Conservation (phyloP, 2,888 invertebrate genomes). For the Orthosia gothica region DNA sequence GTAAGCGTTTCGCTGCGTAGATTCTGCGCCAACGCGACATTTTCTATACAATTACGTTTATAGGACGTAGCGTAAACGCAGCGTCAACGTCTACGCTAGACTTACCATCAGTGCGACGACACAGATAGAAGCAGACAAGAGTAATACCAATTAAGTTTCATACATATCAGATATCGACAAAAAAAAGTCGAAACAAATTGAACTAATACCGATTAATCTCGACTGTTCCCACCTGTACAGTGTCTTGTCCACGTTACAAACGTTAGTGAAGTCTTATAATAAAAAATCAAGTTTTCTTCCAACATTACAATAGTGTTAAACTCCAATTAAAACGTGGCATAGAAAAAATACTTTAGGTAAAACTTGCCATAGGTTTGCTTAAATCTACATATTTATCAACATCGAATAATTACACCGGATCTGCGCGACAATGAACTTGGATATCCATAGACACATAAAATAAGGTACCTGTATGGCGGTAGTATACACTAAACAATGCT, state of each 20-base stretch:
- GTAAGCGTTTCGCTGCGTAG: neutral
- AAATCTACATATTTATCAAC: conserved; percentile 47
- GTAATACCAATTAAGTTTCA: neutral
- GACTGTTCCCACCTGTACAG: neutral
- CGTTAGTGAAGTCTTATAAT: conserved; percentile 2
- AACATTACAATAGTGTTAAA: conserved; percentile 25
- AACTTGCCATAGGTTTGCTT: conserved; percentile 38
- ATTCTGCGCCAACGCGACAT: neutral
- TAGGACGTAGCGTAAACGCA: neutral
- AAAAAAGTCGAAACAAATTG: neutral
- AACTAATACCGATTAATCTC: neutral
- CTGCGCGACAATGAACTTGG: conserved; percentile 32
- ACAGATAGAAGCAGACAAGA: neutral
- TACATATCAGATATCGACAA: neutral
- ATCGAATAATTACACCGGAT: conserved; percentile 42
- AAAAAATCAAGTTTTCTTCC: conserved; percentile 12
- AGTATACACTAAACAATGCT: conserved; percentile 3
- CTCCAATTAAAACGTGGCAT: conserved; percentile 26
- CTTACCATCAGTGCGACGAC: neutral
- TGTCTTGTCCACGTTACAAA: neutral
- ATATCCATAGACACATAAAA: conserved; percentile 1
- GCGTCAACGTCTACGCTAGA: neutral
- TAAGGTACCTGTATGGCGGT: conserved; percentile 21
- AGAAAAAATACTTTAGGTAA: conserved; percentile 43
- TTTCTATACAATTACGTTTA: neutral